Percentiles rank a stretch among this genome's conserved stretches.
Evolutionary conservation across 2,113 vertebrate genomes (phyloP).

Genomic region (Etheostoma cragini): DNA sequence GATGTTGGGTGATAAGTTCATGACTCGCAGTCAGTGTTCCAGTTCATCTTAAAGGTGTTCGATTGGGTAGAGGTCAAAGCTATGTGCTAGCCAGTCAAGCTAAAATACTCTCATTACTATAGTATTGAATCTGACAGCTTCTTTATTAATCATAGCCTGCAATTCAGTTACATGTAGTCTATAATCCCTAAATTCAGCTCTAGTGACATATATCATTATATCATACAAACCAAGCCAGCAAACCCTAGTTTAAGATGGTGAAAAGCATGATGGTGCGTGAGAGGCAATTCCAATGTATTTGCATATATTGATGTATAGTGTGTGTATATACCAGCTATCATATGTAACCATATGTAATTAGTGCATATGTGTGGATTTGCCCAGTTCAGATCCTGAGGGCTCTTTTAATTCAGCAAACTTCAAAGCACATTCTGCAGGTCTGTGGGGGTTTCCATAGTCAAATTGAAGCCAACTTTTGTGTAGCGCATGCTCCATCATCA

Average conservation of each 20-base stretch:
- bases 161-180: not conserved
- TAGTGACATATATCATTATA: not conserved
- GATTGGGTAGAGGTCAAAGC: not conserved
- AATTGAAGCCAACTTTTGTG: slow-evolving; percentile 39
- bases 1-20: not conserved
- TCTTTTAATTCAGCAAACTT: slow-evolving; percentile 62
- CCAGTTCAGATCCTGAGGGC: slow-evolving; percentile 41
- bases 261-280: not conserved
- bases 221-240: not conserved
- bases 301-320: not conserved
- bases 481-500: slow-evolving; percentile 36
- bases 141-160: not conserved
- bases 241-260: not conserved
- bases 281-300: slow-evolving; percentile 29
- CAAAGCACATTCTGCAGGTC: slow-evolving; percentile 61
- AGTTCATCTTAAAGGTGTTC: not conserved
- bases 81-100: not conserved
- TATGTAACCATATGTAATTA: slow-evolving; percentile 42
- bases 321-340: slow-evolving; percentile 19
- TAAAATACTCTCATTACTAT: not conserved
- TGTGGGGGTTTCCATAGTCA: slow-evolving; percentile 42
- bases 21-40: not conserved
- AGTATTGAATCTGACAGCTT: not conserved
- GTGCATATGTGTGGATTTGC: slow-evolving; percentile 48
- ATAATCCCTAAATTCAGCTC: not conserved